phyloP scores from a whole-genome alignment of 1,140 invertebrate genomes.

The Papilio dardanus region DNA sequence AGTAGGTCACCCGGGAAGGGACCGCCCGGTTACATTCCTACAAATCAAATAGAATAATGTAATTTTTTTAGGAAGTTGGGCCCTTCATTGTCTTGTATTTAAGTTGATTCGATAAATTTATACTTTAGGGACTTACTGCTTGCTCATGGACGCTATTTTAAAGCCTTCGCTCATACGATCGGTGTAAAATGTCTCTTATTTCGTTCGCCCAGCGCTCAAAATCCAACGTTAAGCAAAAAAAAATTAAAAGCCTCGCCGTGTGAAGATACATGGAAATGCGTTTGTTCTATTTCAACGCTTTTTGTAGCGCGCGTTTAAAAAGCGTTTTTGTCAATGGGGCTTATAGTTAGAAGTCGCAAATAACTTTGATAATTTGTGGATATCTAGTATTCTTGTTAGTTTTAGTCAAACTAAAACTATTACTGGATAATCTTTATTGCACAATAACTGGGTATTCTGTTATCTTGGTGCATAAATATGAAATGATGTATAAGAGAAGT shows the following conservation, averaged over 20 bases:
- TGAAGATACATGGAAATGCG: no score
- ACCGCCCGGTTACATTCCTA: neutral
- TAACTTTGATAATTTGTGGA: neutral
- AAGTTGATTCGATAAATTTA: neutral
- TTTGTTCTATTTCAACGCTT: no score
- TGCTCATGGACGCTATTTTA: no score
- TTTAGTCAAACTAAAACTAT: neutral
- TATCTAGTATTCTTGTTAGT: neutral
- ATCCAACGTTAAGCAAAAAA: no score
- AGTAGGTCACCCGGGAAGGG: conserved; percentile 31
- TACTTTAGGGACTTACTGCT: neutral
- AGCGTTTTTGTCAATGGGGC: no score
- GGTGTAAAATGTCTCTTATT: no score
- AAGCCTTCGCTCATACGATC: no score
- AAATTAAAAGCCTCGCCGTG: no score
- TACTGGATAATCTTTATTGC: neutral
- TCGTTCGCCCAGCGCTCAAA: no score
- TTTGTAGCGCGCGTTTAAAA: no score
- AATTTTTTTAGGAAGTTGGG: neutral
- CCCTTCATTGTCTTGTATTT: conserved; percentile 4
- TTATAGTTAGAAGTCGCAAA: no score
- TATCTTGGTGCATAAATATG: neutral
- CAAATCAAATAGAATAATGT: conserved; percentile 10
- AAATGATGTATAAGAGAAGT: conserved; percentile 1
- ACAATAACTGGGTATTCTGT: neutral